These are phyloP conservation scores for Chlamydotis undulata DNA, from an alignment of 2,113 vertebrate species.

Conservation along the genomic window DNA sequence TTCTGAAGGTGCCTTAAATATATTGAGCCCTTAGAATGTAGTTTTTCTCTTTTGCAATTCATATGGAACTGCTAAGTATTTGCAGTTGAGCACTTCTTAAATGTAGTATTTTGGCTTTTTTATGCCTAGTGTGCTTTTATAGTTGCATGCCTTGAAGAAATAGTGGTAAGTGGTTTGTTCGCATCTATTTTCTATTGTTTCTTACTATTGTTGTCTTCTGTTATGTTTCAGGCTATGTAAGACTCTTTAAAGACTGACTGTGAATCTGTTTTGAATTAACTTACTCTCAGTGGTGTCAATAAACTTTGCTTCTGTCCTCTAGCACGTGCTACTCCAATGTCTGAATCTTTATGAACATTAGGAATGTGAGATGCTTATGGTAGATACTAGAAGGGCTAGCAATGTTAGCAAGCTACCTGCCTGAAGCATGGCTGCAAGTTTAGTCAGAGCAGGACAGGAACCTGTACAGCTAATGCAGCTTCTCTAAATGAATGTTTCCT, in stretches of 20 bases:
- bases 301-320: not conserved
- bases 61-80: not conserved
- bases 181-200: not conserved
- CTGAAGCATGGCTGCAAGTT: not conserved
- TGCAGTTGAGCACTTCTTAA: not conserved
- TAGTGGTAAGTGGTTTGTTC: not conserved
- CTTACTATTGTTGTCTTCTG: not conserved
- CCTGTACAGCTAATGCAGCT: not conserved
- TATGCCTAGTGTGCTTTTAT: not conserved
- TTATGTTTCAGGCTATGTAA: not conserved
- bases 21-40: not conserved
- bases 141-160: not conserved
- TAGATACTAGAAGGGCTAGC: not conserved
- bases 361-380: not conserved
- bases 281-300: not conserved
- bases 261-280: not conserved
- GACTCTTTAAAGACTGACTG: not conserved
- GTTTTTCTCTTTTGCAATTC: not conserved
- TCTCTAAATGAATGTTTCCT: not conserved
- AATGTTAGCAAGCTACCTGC: not conserved
- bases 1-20: not conserved
- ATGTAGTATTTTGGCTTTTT: not conserved
- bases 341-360: not conserved
- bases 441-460: not conserved
- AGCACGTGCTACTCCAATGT: not conserved